A percentile compares a stretch with the other conserved stretches of the same genome.
Conservation (phyloP, 2,113 vertebrate species). For the Tachuris rubrigastra region DNA sequence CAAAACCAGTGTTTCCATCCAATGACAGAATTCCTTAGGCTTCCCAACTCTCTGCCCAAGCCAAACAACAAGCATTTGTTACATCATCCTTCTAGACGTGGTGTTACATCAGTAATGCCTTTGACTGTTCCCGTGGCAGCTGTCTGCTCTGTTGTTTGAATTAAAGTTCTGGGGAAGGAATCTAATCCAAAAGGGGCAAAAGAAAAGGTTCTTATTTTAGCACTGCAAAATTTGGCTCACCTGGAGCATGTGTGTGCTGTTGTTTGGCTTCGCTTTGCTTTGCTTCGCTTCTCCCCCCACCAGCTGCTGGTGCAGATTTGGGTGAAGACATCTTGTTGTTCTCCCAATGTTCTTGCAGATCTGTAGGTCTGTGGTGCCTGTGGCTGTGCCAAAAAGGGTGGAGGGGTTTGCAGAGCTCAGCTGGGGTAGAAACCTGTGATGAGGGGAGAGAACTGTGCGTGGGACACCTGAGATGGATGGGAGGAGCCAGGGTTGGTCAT, state of each 20-base stretch:
- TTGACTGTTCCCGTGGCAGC: neutral
- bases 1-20: neutral
- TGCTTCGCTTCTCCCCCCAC: neutral
- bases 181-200: neutral
- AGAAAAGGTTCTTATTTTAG: neutral
- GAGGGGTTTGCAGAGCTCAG: neutral
- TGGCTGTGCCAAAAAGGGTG: neutral
- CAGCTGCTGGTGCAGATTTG: neutral
- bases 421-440: fast-evolving
- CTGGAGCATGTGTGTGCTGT: neutral
- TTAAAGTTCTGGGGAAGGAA: neutral
- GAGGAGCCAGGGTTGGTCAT: neutral
- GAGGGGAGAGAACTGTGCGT: neutral
- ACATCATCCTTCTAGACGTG: neutral
- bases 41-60: neutral
- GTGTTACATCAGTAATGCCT: neutral
- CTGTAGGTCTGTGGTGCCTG: neutral
- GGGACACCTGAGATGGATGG: fast-evolving
- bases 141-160: neutral
- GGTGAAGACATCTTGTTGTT: neutral
- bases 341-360: neutral
- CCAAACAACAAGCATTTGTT: neutral
- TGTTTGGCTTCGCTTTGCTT: neutral
- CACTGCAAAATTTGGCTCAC: neutral
- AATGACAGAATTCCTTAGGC: neutral